Conservation (phyloP, 2,113 vertebrate species). For the Passer domesticus region DNA sequence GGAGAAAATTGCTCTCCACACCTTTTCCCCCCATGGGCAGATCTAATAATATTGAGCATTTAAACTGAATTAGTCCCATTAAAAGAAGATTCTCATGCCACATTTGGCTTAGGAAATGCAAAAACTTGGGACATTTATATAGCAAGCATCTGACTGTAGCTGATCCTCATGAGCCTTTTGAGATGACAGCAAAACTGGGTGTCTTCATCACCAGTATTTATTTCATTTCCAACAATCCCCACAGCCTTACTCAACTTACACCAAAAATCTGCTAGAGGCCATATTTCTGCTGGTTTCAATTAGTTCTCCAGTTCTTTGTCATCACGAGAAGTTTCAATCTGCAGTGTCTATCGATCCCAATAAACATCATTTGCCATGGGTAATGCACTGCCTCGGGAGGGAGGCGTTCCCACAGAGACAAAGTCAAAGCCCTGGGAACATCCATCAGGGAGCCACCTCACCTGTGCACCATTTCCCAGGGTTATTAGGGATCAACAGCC, state of each 20-base stretch:
- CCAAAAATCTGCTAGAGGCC: neutral
- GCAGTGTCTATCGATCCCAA: neutral
- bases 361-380: neutral
- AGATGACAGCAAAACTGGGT: neutral
- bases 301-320: neutral
- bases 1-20: neutral
- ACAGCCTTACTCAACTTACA: neutral
- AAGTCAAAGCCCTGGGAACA: neutral
- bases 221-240: neutral
- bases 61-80: neutral
- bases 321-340: neutral
- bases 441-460: neutral
- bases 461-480: neutral
- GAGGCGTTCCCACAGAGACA: neutral
- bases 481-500: neutral
- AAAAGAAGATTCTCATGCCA: neutral
- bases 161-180: neutral
- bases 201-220: neutral
- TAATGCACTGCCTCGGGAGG: neutral
- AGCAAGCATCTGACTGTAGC: neutral
- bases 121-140: neutral
- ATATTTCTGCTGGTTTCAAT: neutral
- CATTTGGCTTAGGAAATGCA: neutral
- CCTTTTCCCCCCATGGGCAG: fast-evolving
- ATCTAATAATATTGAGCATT: neutral